Base-by-base conservation (phyloP, 2,113 vertebrate genomes). In the Erythrocebus patas region DNA sequence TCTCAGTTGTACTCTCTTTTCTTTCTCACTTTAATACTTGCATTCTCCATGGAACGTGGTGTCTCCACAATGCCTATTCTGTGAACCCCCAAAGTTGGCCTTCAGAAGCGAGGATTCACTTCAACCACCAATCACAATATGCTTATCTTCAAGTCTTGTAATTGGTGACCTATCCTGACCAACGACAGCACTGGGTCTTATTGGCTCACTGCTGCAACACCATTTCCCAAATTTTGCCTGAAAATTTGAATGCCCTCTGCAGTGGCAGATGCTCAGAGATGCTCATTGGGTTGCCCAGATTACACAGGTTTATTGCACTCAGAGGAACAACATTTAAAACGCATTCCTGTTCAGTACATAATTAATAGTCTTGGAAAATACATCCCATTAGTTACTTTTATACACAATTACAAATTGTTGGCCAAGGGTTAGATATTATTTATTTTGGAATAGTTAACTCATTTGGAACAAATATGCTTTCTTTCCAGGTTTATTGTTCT, bases 341-440 rank as follows among this genome's bases (percentile, higher is more conserved):
- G 57, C 83, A 61, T 96, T 96, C 88, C 68, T 90, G 73, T 93
- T 94, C 57, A 8, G 57, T 73, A 43, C 22, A 91, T 81, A 96
- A 95, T 96, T 95, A 96, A 97, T 88, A 92, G 55, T 59, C 93
- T 89, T 90, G 68, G 73, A 96, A 61, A 97, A 88, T 73, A 94
- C 18, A 80, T 32, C 64, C 91, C 95, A 94, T 96, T 95, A 95
- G 80, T 72, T 96, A 83, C 48, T 89, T 95, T 97, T 84, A 86
- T 23, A 86, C 27, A 55, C 32, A 92, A 95, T 91, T 75, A 73
- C n/a, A 94, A 96, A 93, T 61, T 57, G 59, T 43, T 93, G 72
- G 48, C n/a, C 38, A 95, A 76, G 20, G 81, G 22, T 43, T 86
- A 35, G 55, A 73, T 95, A 76, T 93, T 97, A 95, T 95, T 96